phyloP scores from a whole-genome alignment of 2,888 invertebrate genomes.

The Elmis aenea region DNA sequence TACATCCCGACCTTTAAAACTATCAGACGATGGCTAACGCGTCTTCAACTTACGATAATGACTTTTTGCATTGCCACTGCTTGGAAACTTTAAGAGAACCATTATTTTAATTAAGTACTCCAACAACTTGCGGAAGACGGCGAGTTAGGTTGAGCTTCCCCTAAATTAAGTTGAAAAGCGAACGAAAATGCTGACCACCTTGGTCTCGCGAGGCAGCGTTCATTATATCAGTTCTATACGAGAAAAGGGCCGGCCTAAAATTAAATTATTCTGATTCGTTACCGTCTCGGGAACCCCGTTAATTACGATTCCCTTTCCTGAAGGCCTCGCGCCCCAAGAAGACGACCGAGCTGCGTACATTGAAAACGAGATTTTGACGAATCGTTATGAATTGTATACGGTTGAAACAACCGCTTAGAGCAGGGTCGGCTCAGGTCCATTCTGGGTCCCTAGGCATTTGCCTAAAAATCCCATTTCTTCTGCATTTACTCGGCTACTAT shows the following conservation, averaged over 20 bases:
- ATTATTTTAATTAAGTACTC: slow-evolving; percentile 21
- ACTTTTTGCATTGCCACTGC: no score
- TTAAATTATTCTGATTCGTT: slow-evolving; percentile 24
- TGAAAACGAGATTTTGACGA: no score
- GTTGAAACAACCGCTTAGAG: no score
- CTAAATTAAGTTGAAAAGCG: slow-evolving; percentile 15
- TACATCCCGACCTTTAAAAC: no score
- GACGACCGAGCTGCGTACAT: no score
- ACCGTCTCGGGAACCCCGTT: slow-evolving; percentile 16
- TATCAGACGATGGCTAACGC: no score
- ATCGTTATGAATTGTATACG: no score
- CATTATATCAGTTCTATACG: slow-evolving; percentile 19
- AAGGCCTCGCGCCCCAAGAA: slow-evolving; percentile 6
- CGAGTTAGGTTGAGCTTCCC: slow-evolving; percentile 5
- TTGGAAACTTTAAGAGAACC: slow-evolving; percentile 10
- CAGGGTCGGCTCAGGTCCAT: no score
- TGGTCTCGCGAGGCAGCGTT: slow-evolving; percentile 15
- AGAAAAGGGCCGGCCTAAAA: slow-evolving; percentile 19
- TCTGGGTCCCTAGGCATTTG: no score
- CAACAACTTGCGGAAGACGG: slow-evolving; percentile 1
- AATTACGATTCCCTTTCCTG: slow-evolving; percentile 20
- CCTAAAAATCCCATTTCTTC: no score
- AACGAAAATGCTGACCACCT: slow-evolving; percentile 22
- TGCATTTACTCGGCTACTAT: no score
- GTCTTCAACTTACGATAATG: no score